Conservation (phyloP, 2,113 vertebrate genomes). For the Ornithorhynchus anatinus region DNA sequence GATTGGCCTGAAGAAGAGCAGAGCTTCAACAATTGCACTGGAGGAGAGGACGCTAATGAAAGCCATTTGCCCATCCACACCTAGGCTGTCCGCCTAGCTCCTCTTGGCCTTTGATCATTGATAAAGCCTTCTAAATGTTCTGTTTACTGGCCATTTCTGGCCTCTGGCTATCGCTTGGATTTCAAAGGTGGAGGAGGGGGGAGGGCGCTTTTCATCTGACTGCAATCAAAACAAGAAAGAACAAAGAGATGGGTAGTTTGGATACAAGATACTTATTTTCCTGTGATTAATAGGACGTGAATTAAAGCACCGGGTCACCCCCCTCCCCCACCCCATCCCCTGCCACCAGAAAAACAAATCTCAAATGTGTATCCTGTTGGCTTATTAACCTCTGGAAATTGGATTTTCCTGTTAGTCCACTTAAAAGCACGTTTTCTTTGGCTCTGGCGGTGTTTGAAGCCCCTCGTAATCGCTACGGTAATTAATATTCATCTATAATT, state of each 20-base stretch:
- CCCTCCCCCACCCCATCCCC: neutral
- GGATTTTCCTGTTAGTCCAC: neutral
- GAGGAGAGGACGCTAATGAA: conserved; percentile 76
- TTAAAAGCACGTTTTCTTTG: neutral
- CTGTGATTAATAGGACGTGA: conserved; percentile 39
- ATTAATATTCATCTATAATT: too few species aligned
- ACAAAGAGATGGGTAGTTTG: conserved; percentile 62
- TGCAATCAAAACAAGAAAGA: conserved; percentile 76
- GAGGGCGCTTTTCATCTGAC: conserved; percentile 84
- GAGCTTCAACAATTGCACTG: conserved; percentile 69
- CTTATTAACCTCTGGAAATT: neutral
- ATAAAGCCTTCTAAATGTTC: conserved; percentile 73
- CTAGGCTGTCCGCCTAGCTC: conserved; percentile 77
- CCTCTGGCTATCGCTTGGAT: conserved; percentile 77
- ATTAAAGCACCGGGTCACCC: neutral
- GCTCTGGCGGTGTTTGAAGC: neutral
- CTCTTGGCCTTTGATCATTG: conserved; percentile 80
- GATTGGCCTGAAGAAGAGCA: conserved; percentile 78
- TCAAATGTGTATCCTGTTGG: conserved; percentile 10
- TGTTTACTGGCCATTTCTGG: conserved; percentile 71
- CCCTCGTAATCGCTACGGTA: too few species aligned
- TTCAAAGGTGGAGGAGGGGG: too few species aligned
- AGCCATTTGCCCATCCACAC: conserved; percentile 82
- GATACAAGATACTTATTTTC: conserved; percentile 47
- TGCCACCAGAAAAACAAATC: neutral